phyloP scores from a whole-genome alignment of 35 echinoderm and acorn worm species.

The Ptychodera flava region DNA sequence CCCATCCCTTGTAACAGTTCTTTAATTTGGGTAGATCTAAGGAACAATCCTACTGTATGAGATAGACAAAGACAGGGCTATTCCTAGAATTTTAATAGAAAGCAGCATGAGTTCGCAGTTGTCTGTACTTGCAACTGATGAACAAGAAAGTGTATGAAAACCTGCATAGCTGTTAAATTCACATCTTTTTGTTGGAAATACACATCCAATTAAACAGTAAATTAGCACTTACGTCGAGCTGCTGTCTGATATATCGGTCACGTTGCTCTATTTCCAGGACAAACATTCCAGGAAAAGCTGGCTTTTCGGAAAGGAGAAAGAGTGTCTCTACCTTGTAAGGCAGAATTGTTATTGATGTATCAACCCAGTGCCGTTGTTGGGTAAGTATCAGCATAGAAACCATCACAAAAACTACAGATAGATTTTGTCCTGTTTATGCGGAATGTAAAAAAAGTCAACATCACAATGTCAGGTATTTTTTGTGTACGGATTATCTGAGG shows the following conservation, averaged over 20 bases:
- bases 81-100: neutral
- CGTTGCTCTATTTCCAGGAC: neutral
- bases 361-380: neutral
- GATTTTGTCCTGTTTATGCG: no score
- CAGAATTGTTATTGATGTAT: neutral
- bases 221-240: no score
- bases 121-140: no score
- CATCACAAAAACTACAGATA: no score
- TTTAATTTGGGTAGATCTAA: no score
- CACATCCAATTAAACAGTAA: neutral
- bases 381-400: neutral
- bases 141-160: neutral
- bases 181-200: neutral
- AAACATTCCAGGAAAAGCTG: neutral
- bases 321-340: neutral
- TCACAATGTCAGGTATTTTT: no score
- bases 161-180: neutral
- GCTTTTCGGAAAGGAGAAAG: neutral
- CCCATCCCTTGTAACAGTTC: no score
- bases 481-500: neutral
- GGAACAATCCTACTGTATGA: no score
- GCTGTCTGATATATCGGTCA: neutral
- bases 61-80: no score
- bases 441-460: no score
- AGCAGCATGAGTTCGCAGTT: neutral